Base-by-base conservation (phyloP, 2,888 invertebrate genomes). In the Caenorhabditis macrosperma region DNA sequence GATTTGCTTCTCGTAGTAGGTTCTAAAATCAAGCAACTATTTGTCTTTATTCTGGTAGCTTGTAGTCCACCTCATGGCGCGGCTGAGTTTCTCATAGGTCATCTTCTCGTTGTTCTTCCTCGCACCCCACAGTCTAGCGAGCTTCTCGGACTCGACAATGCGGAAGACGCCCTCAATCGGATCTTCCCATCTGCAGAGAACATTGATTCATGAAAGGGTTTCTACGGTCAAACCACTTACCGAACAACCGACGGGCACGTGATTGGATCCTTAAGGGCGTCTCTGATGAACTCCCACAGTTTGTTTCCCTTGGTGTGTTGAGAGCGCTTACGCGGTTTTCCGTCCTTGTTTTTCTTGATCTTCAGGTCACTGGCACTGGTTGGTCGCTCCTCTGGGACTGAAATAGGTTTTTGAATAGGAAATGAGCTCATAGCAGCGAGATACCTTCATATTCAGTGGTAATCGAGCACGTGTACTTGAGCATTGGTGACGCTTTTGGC, bases 51-150 rank as follows among this genome's bases (percentile, higher is more conserved):
- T n/a, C 7, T 4, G 28, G 10, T 30, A 22, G 22, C n/a, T 35
- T 15, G n/a, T 24, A 12, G 15, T 10, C n/a, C 48, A 94, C 94
- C 94, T 93, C 94, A 96, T 95, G 17, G 96, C 96, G 82, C 96
- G 92, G 91, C 95, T 95, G 88, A 96, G 93, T 92, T 96, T 96
- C 91, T 96, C 96, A 90, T 95, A 96, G 48, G 95, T 95, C 96
- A 96, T 96, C 90, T 94, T 94, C 60, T 94, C 94, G 90, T 96
- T 96, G 91, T 94, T 94, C 91, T 95, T 95, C 91, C 94, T 92
- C 80, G 94, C 93, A 3, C 95, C 95, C 96, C 96, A 96, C 54
- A 95, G 92, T 88, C 94, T 94, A 1, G 96, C 95, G 4, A 96
- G 94, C 89, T 94, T 94, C 87, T 95, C 95, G 57, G 95, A 95